Conservation (phyloP, 2,113 vertebrate genomes). For the Hystrix cristata region DNA sequence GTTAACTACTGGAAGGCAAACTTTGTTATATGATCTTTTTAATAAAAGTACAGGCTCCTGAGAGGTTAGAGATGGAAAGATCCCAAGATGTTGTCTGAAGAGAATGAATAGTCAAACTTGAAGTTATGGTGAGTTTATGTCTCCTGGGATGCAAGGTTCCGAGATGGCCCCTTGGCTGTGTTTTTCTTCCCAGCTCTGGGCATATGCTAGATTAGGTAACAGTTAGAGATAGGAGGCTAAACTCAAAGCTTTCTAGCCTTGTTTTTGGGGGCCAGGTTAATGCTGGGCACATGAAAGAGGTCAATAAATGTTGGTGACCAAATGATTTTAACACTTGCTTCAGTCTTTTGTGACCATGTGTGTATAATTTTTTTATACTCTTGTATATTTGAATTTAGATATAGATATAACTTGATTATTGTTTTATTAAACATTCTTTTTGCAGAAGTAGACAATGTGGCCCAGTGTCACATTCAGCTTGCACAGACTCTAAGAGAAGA, state of each 20-base stretch:
- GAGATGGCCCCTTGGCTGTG: not conserved
- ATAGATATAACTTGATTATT: not conserved
- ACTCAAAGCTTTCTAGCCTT: not conserved
- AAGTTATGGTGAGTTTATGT: not conserved
- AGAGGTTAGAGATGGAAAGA: conserved; percentile 12
- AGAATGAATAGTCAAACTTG: not conserved
- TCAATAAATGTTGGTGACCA: not conserved
- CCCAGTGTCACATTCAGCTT: conserved; percentile 94
- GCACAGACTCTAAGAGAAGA: conserved; percentile 95
- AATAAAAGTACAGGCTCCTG: not conserved
- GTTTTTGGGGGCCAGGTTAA: not conserved
- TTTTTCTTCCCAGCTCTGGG: not conserved
- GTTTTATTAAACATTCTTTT: conserved; percentile 40
- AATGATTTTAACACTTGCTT: not conserved
- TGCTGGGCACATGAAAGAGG: not conserved
- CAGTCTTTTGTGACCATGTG: not conserved
- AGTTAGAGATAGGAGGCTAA: not conserved
- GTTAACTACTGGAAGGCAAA: not conserved
- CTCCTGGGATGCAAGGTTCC: not conserved
- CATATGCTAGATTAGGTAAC: not conserved
- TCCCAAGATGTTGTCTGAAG: not conserved
- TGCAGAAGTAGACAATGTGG: conserved; percentile 92
- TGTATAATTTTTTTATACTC: not conserved
- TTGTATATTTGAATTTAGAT: conserved; percentile 24
- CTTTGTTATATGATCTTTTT: conserved; percentile 10